Conservation (phyloP, 2,113 vertebrate species). For the Notarius lentiginosus region DNA sequence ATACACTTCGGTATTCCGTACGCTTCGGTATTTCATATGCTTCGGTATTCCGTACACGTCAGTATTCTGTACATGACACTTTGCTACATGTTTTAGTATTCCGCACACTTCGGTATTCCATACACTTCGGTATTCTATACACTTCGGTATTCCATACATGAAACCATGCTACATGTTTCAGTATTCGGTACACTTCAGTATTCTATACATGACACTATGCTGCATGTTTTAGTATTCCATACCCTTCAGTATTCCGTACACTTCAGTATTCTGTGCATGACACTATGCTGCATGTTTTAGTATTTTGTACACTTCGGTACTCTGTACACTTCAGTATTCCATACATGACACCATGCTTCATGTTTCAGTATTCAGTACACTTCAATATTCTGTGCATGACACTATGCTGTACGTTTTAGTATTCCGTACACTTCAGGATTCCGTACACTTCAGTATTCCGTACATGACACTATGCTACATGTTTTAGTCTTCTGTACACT, state of each 20-base stretch:
- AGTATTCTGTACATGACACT: too few relatives aligned
- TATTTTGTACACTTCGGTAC: neutral
- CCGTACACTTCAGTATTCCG: neutral
- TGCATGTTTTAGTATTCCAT: neutral
- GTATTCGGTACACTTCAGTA: too few relatives aligned
- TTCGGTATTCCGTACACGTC: neutral
- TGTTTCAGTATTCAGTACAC: neutral
- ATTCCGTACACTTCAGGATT: neutral
- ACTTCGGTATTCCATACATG: neutral
- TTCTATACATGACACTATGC: neutral
- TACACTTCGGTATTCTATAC: neutral
- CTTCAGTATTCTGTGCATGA: neutral
- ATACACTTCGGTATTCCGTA: neutral
- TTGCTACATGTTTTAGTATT: neutral
- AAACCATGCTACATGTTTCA: too few relatives aligned
- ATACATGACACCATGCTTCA: rapidly evolving
- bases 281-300: rapidly evolving
- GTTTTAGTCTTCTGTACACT: too few relatives aligned
- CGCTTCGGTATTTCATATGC: neutral
- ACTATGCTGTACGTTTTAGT: rapidly evolving
- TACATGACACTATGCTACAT: too few relatives aligned
- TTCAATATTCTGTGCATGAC: too few relatives aligned
- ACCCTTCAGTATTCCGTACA: neutral
- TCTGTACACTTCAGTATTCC: neutral
- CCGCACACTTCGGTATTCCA: rapidly evolving